Evolutionary conservation across 2,797 vertebrate genomes (phyloP).

Genomic region (Pseudochaenichthys georgianus): DNA sequence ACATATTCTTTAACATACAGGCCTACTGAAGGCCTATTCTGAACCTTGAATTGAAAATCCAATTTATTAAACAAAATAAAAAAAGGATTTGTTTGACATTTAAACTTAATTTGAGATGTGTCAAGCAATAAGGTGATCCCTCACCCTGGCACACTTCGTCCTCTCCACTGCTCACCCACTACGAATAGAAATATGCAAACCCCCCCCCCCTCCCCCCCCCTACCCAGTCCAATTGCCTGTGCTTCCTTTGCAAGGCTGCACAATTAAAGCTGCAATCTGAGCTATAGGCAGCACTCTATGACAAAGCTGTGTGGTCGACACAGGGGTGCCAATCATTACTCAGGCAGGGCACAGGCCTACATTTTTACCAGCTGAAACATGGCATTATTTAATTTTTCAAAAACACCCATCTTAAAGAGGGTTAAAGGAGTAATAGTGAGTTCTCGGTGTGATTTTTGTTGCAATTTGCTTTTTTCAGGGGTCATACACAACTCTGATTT

Average conservation of each 20-base stretch:
- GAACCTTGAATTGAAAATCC: background rate
- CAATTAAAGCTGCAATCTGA: slow-evolving; percentile 84
- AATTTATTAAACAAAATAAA: slow-evolving; percentile 23
- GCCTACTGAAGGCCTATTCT: slow-evolving; percentile 35
- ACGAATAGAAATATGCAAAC: slow-evolving; percentile 78
- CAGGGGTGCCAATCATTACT: slow-evolving; percentile 79
- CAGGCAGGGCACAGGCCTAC: slow-evolving; percentile 50
- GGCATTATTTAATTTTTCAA: slow-evolving; percentile 50
- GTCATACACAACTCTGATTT: background rate
- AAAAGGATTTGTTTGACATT: slow-evolving; percentile 5
- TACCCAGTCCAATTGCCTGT: slow-evolving; percentile 65
- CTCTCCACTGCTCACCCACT: slow-evolving; percentile 45
- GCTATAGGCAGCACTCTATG: slow-evolving; percentile 76
- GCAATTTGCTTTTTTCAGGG: background rate
- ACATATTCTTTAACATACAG: background rate
- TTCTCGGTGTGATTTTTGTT: background rate
- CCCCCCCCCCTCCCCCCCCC: slow-evolving; percentile 12
- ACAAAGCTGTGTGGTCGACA: slow-evolving; percentile 77
- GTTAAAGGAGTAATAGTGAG: slow-evolving; percentile 9
- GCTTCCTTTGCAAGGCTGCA: slow-evolving; percentile 81
- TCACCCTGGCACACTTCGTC: slow-evolving; percentile 54
- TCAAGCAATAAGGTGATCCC: slow-evolving; percentile 59
- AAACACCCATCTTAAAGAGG: slow-evolving; percentile 16
- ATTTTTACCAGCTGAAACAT: slow-evolving; percentile 48
- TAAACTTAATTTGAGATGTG: slow-evolving; percentile 42